Base-by-base conservation (phyloP, 2,113 vertebrate genomes). In the Leucopsar rothschildi region DNA sequence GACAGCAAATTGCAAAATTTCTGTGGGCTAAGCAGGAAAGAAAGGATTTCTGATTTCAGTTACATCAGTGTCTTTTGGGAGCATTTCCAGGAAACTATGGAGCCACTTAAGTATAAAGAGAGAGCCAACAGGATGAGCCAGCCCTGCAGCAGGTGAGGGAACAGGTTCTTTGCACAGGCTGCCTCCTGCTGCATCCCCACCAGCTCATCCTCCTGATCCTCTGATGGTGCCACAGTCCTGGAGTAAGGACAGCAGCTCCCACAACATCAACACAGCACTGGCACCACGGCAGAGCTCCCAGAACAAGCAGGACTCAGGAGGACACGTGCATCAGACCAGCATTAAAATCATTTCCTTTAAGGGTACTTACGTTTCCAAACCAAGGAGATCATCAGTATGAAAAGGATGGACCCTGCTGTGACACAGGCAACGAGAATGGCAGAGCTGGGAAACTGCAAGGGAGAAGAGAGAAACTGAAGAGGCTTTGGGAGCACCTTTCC, bases 301-400 rank as follows among this genome's bases (percentile, higher is more conserved):
- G 57, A 79, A 65, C 31, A 72, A 16, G 16, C 71, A 86, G 71
- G 66, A 12, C 40, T 25, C 37, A 73, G 50, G 56, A 73, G 39
- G 25, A 27, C 16, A 21, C 0, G 29, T 66, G 44, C 71, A 24
- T 14, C 35, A 80, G 37, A 27, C 18, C 65, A 76, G 59, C 6
- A 20, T 4, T 10, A 3, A n/a, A 85, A 42, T 11, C 4, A 49
- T 28, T 64, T 0, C 8, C 1, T 24, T 37, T 5, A 13, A 24
- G n/a, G 35, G 24, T 76, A 97, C 96, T 97, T 47, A 97, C 97
- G 17, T 84, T 88, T 95, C 68, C 88, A 65, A 37, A 92, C 18
- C 35, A 66, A 3, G 0, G 9, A 65, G 7, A 68, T 4, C 52
- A 84, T 23, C 65, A 69, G 0, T 18, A 61, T 1, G 11, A 88